A percentile compares a stretch with the other conserved stretches of the same genome.
phyloP scores from a whole-genome alignment of 2,888 invertebrate genomes.

The Aelia acuminata region DNA sequence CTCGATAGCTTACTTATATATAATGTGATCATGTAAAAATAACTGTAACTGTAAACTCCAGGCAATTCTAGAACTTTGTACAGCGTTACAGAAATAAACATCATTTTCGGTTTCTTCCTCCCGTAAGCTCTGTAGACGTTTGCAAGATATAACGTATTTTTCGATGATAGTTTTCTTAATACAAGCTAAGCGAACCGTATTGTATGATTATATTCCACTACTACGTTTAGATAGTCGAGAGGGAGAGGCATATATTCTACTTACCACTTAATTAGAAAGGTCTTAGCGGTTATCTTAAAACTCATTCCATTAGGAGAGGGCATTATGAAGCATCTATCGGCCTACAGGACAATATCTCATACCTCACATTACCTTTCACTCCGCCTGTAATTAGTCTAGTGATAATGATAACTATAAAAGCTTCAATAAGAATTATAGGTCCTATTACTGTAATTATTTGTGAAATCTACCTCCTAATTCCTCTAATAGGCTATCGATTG shows the following conservation, averaged over 20 bases:
- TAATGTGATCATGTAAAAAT: no score
- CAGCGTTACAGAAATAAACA: no score
- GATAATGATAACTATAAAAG: slow-evolving; percentile 19
- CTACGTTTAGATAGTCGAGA: not conserved
- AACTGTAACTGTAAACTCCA: no score
- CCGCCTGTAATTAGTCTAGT: not conserved
- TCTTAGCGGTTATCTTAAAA: slow-evolving; percentile 23
- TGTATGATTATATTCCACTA: not conserved
- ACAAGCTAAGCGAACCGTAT: no score
- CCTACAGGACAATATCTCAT: not conserved
- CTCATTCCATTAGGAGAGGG: not conserved
- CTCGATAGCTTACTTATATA: no score
- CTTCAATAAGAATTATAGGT: not conserved
- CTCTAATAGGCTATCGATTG: not conserved
- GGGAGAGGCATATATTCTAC: slow-evolving; percentile 10
- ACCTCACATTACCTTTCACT: slow-evolving; percentile 2
- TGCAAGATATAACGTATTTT: not conserved
- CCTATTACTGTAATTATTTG: not conserved
- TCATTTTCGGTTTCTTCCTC: no score
- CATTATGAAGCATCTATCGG: not conserved
- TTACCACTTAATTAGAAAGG: slow-evolving; percentile 41
- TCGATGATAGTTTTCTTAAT: no score
- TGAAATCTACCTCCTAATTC: not conserved
- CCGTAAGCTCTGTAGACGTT: no score
- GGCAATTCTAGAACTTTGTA: no score